Percentiles rank a stretch among this genome's conserved stretches.
Evolutionary conservation across 2,888 invertebrate genomes (phyloP).

Genomic region (Torymus texanus): DNA sequence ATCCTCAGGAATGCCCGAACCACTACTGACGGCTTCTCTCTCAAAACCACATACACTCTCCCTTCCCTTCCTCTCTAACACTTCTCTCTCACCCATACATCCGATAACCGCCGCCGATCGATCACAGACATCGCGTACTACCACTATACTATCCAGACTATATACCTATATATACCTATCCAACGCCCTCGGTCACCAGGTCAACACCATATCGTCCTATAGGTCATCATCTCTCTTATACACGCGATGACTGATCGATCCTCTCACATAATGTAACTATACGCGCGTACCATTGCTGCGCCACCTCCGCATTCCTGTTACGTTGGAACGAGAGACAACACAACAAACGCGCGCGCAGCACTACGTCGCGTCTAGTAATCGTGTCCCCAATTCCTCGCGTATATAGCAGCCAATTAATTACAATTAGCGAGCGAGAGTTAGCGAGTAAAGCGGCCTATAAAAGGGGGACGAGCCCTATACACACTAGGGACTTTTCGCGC

Average conservation of each 20-base stretch:
- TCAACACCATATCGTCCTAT: too few relatives aligned
- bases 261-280: not conserved
- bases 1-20: too few relatives aligned
- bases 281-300: too few relatives aligned
- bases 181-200: too few relatives aligned
- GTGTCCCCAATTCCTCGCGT: constrained; percentile 7
- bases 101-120: constrained; percentile 14
- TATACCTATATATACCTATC: not conserved
- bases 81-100: not conserved
- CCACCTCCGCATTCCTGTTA: too few relatives aligned
- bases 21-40: too few relatives aligned
- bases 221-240: too few relatives aligned
- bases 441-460: constrained; percentile 15
- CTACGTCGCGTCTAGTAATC: too few relatives aligned
- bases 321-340: constrained; percentile 21
- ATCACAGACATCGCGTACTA: not conserved
- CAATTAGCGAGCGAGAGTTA: constrained; percentile 42
- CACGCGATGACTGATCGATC: too few relatives aligned
- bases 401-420: constrained; percentile 48
- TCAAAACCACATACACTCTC: not conserved
- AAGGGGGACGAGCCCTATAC: not conserved
- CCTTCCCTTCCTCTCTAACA: not conserved
- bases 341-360: constrained; percentile 6
- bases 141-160: too few relatives aligned
- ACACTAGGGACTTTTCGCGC: constrained; percentile 15